Percentiles rank a stretch among this genome's conserved stretches.
Conservation (phyloP, 2,888 invertebrate species). For the Aporophyla nigra region DNA sequence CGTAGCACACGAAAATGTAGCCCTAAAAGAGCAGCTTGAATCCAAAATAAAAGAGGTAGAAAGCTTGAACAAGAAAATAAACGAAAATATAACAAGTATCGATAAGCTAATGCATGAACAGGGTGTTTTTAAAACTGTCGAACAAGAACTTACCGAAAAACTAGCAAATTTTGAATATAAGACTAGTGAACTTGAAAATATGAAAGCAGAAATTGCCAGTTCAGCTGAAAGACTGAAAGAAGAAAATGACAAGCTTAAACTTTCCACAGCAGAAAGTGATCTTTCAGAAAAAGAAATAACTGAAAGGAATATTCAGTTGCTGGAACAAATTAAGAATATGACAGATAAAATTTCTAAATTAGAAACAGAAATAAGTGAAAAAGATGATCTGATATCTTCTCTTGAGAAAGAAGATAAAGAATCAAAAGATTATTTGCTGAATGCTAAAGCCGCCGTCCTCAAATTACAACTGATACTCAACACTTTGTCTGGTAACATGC, state of each 20-base stretch:
- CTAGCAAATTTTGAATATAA: slow-evolving; percentile 65
- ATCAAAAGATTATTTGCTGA: slow-evolving; percentile 70
- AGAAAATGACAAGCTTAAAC: slow-evolving; percentile 66
- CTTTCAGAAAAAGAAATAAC: slow-evolving; percentile 59
- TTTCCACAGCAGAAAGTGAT: slow-evolving; percentile 58
- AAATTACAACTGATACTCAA: slow-evolving; percentile 73
- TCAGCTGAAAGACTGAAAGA: slow-evolving; percentile 69
- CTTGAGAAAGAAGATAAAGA: slow-evolving; percentile 68
- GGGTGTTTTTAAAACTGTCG: slow-evolving; percentile 61
- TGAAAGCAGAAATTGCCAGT: slow-evolving; percentile 60
- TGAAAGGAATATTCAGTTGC: slow-evolving; percentile 65
- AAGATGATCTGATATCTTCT: slow-evolving; percentile 71
- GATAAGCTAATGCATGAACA: slow-evolving; percentile 73
- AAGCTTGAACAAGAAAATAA: slow-evolving; percentile 68
- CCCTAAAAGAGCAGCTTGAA: slow-evolving; percentile 67
- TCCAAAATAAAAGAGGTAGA: slow-evolving; percentile 70
- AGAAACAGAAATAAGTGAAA: slow-evolving; percentile 70
- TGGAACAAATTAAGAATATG: slow-evolving; percentile 66
- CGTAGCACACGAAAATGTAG: slow-evolving; percentile 38
- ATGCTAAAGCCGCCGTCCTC: slow-evolving; percentile 70
- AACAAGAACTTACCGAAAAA: slow-evolving; percentile 71
- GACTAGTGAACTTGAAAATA: slow-evolving; percentile 65
- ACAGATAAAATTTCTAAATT: slow-evolving; percentile 66
- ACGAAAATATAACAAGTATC: slow-evolving; percentile 71
- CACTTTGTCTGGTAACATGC: slow-evolving; percentile 73